Evolutionary conservation across 2,888 invertebrate genomes (phyloP).

Genomic region (Octonoba sinensis): DNA sequence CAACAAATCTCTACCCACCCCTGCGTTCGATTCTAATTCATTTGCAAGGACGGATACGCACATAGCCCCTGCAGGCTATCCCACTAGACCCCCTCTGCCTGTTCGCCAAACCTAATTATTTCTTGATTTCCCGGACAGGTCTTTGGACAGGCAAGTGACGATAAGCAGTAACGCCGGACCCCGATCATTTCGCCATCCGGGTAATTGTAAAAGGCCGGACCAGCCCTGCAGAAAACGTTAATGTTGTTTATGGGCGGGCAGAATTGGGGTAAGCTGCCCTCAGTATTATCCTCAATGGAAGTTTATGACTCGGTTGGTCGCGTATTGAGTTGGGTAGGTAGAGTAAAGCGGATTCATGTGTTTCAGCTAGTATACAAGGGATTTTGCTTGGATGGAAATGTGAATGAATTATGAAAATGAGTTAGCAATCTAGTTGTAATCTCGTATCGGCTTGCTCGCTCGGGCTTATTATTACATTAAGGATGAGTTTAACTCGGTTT

Average conservation of each 20-base stretch:
- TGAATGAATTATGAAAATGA: too few relatives aligned
- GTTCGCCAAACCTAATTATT: slow-evolving; percentile 48
- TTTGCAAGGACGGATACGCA: background rate
- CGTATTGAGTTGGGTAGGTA: too few relatives aligned
- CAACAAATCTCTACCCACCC: slow-evolving; percentile 40
- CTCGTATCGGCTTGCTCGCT: too few relatives aligned
- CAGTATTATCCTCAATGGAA: slow-evolving; percentile 13
- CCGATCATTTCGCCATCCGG: slow-evolving; percentile 29
- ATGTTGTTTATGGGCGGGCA: slow-evolving; percentile 44
- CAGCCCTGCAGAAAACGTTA: slow-evolving; percentile 11
- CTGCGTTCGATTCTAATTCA: slow-evolving; percentile 1
- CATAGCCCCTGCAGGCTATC: too few relatives aligned
- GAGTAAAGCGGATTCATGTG: too few relatives aligned
- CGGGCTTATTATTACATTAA: too few relatives aligned
- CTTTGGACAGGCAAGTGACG: slow-evolving; percentile 24
- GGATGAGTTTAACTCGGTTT: too few relatives aligned
- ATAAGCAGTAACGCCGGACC: slow-evolving; percentile 14
- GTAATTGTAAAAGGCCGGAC: slow-evolving; percentile 16
- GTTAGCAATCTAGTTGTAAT: too few relatives aligned
- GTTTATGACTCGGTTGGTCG: slow-evolving; percentile 21
- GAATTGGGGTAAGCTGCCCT: slow-evolving; percentile 9
- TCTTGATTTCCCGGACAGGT: slow-evolving; percentile 43
- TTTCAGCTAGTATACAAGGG: too few relatives aligned
- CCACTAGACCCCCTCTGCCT: slow-evolving; percentile 6
- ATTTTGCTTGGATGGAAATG: too few relatives aligned